Evolutionary conservation across 2,797 vertebrate genomes (phyloP).

Genomic region (Moxostoma hubbsi): DNA sequence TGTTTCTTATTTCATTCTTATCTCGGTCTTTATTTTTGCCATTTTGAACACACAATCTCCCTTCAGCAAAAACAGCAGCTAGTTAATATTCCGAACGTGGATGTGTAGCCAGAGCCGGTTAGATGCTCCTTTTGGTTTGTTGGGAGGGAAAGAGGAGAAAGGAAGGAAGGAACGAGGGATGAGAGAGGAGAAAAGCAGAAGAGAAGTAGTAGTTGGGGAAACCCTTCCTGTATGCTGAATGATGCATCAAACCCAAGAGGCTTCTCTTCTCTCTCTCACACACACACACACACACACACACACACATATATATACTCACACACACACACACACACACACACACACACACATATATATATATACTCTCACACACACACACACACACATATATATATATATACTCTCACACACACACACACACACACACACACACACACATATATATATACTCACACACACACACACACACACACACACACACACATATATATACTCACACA

Average conservation of each 20-base stretch:
- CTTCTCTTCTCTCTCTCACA: constrained; percentile 1
- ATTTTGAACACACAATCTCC: constrained; percentile 18
- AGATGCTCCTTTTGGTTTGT: neutral
- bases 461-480: no score
- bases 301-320: no score
- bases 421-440: no score
- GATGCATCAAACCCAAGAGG: constrained; percentile 13
- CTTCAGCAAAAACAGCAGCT: constrained; percentile 12
- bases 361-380: no score
- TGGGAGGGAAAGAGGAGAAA: no score
- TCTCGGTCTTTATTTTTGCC: constrained; percentile 18
- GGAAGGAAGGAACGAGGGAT: neutral
- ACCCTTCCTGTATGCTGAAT: constrained; percentile 10
- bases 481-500: no score
- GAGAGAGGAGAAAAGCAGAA: neutral
- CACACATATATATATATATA: no score
- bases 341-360: no score
- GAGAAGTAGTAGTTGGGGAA: neutral
- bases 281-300: no score
- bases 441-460: no score
- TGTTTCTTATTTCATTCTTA: constrained; percentile 1
- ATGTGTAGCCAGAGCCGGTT: neutral
- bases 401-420: no score
- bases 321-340: no score
- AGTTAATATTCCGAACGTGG: constrained; percentile 24